Percentiles rank a stretch among this genome's conserved stretches.
phyloP scores from a whole-genome alignment of 2,888 invertebrate genomes.

The Malacosoma neustria region DNA sequence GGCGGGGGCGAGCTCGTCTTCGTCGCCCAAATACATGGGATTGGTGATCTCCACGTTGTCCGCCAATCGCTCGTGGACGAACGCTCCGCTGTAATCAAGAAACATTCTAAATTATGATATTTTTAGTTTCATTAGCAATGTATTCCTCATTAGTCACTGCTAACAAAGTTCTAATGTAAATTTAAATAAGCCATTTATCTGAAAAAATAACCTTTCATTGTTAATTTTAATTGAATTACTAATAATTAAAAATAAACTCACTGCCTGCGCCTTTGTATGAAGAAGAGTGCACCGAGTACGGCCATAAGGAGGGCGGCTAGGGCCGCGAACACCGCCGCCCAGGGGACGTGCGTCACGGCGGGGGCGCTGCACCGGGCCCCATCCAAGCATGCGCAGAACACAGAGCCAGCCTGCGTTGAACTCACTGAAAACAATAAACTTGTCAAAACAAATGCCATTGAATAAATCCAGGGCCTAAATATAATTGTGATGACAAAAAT shows the following conservation, averaged over 20 bases:
- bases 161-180: too few species aligned
- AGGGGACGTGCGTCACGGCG: constrained; percentile 27
- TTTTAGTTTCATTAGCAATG: not conserved
- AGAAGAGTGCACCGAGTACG: constrained; percentile 33
- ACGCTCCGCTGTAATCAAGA: constrained; percentile 69
- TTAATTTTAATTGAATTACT: too few species aligned
- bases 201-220: too few species aligned
- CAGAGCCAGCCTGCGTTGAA: constrained; percentile 34
- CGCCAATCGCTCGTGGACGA: constrained; percentile 85
- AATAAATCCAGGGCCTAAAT: too few species aligned
- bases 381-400: constrained; percentile 49
- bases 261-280: constrained; percentile 47
- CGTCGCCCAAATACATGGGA: constrained; percentile 88
- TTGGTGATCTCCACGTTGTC: constrained; percentile 91
- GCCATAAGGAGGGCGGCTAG: constrained; percentile 31
- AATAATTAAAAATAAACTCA: constrained; percentile 37
- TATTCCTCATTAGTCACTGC: too few species aligned
- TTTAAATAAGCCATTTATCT: too few species aligned
- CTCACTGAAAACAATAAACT: constrained; percentile 45
- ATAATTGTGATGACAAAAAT: too few species aligned
- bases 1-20: constrained; percentile 72
- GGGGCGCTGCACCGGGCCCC: constrained; percentile 24
- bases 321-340: constrained; percentile 31
- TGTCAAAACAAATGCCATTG: too few species aligned
- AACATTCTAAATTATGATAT: not conserved